Conservation (phyloP, 2,113 vertebrate species). For the Myotis yumanensis region DNA sequence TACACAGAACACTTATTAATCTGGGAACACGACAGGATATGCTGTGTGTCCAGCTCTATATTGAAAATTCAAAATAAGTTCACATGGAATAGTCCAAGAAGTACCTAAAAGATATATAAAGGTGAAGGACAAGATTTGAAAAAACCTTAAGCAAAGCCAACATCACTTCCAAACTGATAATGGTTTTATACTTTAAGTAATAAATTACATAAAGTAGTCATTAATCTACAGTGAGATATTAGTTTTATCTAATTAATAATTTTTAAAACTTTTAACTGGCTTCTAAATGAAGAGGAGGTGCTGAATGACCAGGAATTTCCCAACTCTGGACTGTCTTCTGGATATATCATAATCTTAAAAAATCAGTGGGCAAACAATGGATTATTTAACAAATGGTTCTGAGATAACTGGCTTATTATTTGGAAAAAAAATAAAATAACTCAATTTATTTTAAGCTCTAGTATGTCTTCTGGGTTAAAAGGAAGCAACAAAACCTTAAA, state of each 20-base stretch:
- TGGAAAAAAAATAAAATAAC: constrained; percentile 22
- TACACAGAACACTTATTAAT: background rate
- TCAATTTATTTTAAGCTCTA: background rate
- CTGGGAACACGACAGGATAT: background rate
- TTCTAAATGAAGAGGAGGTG: background rate
- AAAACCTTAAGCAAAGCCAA: background rate
- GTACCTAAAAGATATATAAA: background rate
- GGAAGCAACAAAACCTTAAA: constrained; percentile 4
- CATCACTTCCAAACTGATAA: constrained; percentile 8
- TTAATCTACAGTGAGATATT: constrained; percentile 19
- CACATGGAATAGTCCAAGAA: background rate
- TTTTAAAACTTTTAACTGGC: background rate
- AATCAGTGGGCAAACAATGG: background rate
- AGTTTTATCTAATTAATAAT: background rate
- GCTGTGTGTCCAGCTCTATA: background rate
- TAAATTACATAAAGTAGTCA: background rate
- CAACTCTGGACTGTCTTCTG: background rate
- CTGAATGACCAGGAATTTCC: background rate
- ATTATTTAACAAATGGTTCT: background rate
- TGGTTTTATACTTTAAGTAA: background rate
- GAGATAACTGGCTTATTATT: background rate
- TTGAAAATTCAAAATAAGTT: background rate
- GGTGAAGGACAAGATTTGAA: background rate
- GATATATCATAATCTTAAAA: background rate
- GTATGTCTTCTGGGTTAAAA: background rate